Percentiles rank a stretch among this genome's conserved stretches.
phyloP scores from a whole-genome alignment of 2,888 invertebrate species.

The Cosmia pyralina region DNA sequence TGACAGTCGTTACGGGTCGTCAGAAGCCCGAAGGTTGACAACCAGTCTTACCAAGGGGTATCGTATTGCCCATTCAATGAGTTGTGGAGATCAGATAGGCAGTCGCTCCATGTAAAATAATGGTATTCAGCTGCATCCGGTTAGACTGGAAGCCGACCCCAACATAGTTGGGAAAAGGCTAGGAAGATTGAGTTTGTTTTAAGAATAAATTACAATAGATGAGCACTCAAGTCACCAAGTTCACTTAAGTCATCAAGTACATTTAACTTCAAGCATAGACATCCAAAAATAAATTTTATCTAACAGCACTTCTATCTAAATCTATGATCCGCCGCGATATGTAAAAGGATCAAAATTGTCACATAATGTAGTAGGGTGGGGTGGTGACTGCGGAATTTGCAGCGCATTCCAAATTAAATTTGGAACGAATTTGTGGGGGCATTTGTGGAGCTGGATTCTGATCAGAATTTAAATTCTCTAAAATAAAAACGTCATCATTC shows the following conservation, averaged over 20 bases:
- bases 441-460: slow-evolving; percentile 58
- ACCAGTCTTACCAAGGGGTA: too few relatives aligned
- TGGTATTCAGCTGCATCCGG: too few relatives aligned
- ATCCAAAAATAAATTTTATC: slow-evolving; percentile 20
- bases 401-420: slow-evolving; percentile 65
- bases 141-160: too few relatives aligned
- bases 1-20: too few relatives aligned
- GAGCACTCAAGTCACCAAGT: too few relatives aligned
- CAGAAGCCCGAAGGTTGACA: too few relatives aligned
- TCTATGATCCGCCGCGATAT: slow-evolving; percentile 50
- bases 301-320: slow-evolving; percentile 47
- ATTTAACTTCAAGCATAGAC: neutral
- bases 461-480: slow-evolving; percentile 57
- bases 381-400: slow-evolving; percentile 49
- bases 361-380: slow-evolving; percentile 55
- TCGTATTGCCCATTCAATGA: too few relatives aligned
- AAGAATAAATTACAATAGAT: neutral
- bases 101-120: too few relatives aligned
- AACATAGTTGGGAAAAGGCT: too few relatives aligned
- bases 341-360: slow-evolving; percentile 57
- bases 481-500: slow-evolving; percentile 54
- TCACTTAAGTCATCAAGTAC: neutral
- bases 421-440: slow-evolving; percentile 62
- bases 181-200: too few relatives aligned
- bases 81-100: too few relatives aligned